Percentiles rank a stretch among this genome's conserved stretches.
Evolutionary conservation across 2,113 vertebrate genomes (phyloP).

Genomic region (Capricornis sumatraensis): DNA sequence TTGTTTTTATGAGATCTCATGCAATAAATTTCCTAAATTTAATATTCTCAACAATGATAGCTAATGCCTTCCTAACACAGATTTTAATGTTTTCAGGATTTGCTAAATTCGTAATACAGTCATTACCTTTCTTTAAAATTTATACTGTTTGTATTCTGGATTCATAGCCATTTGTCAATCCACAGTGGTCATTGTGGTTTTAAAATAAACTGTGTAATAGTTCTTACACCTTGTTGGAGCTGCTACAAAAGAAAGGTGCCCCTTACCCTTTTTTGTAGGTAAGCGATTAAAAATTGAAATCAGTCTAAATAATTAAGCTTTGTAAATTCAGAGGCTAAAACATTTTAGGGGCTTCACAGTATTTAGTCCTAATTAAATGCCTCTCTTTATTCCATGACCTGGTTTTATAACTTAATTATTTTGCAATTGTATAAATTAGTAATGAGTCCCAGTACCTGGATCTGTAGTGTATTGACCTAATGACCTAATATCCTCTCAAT

Average conservation of each 20-base stretch:
- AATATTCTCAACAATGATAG: constrained; percentile 42
- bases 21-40: constrained; percentile 54
- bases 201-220: constrained; percentile 48
- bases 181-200: constrained; percentile 55
- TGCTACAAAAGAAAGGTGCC: constrained; percentile 38
- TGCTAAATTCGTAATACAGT: constrained; percentile 28
- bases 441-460: constrained; percentile 71
- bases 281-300: constrained; percentile 57
- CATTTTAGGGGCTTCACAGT: constrained; percentile 66
- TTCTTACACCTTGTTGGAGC: constrained; percentile 46
- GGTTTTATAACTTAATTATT: constrained; percentile 68
- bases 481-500: constrained; percentile 76
- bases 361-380: constrained; percentile 62
- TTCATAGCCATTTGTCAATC: constrained; percentile 27
- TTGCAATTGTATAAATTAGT: constrained; percentile 63
- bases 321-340: constrained; percentile 53
- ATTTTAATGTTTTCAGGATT: constrained; percentile 39
- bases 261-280: constrained; percentile 28
- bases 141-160: constrained; percentile 50
- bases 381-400: constrained; percentile 56
- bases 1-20: constrained; percentile 56
- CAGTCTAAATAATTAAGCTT: constrained; percentile 54
- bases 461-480: constrained; percentile 73
- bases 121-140: constrained; percentile 55
- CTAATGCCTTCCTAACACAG: constrained; percentile 56